Percentiles rank a stretch among this genome's conserved stretches.
Evolutionary conservation across 1,140 invertebrate genomes (phyloP).

Genomic region (Saccostrea glomerata): DNA sequence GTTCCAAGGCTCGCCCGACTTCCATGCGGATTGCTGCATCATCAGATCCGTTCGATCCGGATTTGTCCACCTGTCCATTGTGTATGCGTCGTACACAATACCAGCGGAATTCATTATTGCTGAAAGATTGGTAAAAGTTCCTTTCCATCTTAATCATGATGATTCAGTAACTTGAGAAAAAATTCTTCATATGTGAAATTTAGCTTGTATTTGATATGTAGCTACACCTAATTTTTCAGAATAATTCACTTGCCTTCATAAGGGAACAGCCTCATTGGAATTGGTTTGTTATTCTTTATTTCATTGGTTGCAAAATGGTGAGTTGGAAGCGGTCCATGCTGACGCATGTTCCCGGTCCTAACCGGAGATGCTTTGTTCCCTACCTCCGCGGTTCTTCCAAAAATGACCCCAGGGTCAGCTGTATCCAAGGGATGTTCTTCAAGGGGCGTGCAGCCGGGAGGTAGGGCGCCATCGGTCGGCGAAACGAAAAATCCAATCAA

Average conservation of each 20-base stretch:
- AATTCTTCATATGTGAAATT: too few relatives aligned
- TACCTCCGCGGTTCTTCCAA: constrained; percentile 61
- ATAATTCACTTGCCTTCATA: constrained; percentile 59
- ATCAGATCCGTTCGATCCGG: constrained; percentile 66
- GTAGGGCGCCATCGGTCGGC: neutral
- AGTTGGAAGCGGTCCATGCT: constrained; percentile 64
- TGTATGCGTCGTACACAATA: constrained; percentile 68
- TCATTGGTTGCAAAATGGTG: constrained; percentile 68
- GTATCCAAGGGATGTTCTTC: constrained; percentile 61
- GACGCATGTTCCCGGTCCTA: constrained; percentile 58
- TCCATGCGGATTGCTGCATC: constrained; percentile 68
- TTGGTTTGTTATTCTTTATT: constrained; percentile 59
- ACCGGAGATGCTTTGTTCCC: constrained; percentile 57
- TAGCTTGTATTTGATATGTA: too few relatives aligned
- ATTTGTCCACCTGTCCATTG: constrained; percentile 70
- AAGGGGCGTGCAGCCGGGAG: constrained; percentile 55
- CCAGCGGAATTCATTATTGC: constrained; percentile 63
- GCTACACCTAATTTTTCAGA: neutral
- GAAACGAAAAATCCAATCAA: neutral
- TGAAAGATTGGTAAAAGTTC: constrained; percentile 24
- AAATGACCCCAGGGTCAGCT: constrained; percentile 58
- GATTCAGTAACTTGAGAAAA: neutral
- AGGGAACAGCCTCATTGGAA: constrained; percentile 63
- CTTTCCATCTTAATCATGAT: neutral
- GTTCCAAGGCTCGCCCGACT: constrained; percentile 66